These are phyloP conservation scores for Labeo rohita DNA, from an alignment of 2,113 vertebrate genomes.

Conservation along the genomic window DNA sequence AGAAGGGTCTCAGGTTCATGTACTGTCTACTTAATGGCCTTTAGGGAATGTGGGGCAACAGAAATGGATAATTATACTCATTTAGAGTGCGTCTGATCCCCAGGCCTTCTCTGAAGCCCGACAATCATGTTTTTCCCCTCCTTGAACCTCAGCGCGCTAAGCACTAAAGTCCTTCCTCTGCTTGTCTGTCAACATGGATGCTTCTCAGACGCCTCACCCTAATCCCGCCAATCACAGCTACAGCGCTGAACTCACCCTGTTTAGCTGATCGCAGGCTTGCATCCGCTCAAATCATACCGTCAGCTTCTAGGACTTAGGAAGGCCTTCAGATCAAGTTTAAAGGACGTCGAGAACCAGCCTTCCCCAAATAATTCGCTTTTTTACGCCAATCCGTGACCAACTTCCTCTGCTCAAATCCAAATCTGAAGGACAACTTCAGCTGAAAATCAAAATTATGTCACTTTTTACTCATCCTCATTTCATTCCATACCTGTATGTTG, in stretches of 20 bases:
- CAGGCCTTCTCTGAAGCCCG: conserved; percentile 58
- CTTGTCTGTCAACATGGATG: conserved; percentile 62
- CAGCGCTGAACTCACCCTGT: neutral
- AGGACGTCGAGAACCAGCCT: neutral
- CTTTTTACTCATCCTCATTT: neutral
- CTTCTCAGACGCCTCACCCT: conserved; percentile 37
- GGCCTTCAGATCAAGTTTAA: conserved; percentile 31
- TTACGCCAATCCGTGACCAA: neutral
- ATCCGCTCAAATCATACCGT: neutral
- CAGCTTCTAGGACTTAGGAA: conserved; percentile 10
- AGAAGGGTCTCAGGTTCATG: neutral
- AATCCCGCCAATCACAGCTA: conserved; percentile 43
- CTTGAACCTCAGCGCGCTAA: conserved; percentile 57
- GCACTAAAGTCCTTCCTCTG: conserved; percentile 50
- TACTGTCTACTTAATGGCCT: neutral
- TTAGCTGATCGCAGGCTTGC: conserved; percentile 20
- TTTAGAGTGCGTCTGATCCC: conserved; percentile 51
- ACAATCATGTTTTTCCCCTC: conserved; percentile 62
- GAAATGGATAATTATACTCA: conserved; percentile 35
- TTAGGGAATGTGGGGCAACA: neutral
- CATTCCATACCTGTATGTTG: neutral
- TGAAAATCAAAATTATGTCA: neutral
- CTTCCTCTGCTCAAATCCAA: neutral
- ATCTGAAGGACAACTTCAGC: neutral
- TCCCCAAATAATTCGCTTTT: neutral